Conservation (phyloP, 1,140 invertebrate genomes). For the Trypoxylus dichotomus region DNA sequence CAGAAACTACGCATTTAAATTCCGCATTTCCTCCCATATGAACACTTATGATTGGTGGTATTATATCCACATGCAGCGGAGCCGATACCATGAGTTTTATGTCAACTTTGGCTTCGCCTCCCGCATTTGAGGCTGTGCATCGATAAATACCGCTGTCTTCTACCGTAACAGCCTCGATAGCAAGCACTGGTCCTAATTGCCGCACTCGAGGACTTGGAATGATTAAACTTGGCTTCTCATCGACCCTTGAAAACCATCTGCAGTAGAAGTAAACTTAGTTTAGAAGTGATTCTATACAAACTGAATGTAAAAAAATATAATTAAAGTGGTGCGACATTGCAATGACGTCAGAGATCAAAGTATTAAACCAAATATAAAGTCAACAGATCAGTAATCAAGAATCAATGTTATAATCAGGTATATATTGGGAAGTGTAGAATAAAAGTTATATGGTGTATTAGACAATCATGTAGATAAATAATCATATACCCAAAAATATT, state of each 20-base stretch:
- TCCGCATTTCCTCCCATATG: constrained; percentile 76
- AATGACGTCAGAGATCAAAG: too few species aligned
- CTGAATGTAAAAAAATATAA: background rate
- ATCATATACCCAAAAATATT: too few species aligned
- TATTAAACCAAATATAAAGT: too few species aligned
- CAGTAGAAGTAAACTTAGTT: background rate
- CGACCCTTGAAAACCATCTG: constrained; percentile 70
- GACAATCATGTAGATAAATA: too few species aligned
- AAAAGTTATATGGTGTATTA: too few species aligned
- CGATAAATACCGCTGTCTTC: constrained; percentile 73
- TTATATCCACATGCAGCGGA: constrained; percentile 71
- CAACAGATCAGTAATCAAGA: too few species aligned
- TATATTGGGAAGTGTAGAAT: too few species aligned
- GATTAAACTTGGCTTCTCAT: constrained; percentile 64
- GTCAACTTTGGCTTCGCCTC: constrained; percentile 70
- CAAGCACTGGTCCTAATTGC: constrained; percentile 68
- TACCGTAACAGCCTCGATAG: constrained; percentile 70
- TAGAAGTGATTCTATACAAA: too few species aligned
- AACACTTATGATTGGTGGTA: constrained; percentile 70
- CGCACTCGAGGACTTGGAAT: constrained; percentile 66
- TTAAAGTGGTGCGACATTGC: too few species aligned
- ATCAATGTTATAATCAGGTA: too few species aligned
- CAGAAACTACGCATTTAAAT: constrained; percentile 65
- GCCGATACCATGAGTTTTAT: constrained; percentile 67
- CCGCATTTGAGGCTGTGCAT: constrained; percentile 69